Conservation (phyloP, 2,113 vertebrate genomes). For the Ophiodon elongatus region DNA sequence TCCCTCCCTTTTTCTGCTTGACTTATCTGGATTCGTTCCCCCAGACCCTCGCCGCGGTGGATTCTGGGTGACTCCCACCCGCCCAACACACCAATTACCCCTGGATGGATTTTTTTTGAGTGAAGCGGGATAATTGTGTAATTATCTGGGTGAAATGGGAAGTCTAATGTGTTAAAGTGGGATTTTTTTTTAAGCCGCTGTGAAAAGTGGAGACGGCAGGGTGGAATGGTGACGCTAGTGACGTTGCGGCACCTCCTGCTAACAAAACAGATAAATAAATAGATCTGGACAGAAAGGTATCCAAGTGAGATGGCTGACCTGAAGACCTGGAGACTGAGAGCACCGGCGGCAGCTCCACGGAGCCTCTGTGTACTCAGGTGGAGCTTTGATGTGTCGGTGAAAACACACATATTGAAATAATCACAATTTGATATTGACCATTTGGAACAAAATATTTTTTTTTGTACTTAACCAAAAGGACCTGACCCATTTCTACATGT, state of each 20-base stretch:
- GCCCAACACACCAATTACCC: slow-evolving; percentile 90
- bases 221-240: slow-evolving; percentile 71
- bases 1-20: slow-evolving; percentile 76
- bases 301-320: slow-evolving; percentile 58
- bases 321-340: not conserved
- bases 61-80: slow-evolving; percentile 89
- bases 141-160: slow-evolving; percentile 95
- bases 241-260: slow-evolving; percentile 75
- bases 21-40: slow-evolving; percentile 91
- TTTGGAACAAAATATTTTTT: not conserved
- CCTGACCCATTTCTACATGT: not conserved
- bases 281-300: slow-evolving; percentile 55
- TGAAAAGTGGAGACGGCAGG: slow-evolving; percentile 50
- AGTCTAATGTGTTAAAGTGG: slow-evolving; percentile 95
- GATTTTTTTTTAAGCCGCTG: slow-evolving; percentile 88
- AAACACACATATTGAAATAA: not conserved
- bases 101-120: slow-evolving; percentile 92
- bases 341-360: not conserved
- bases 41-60: slow-evolving; percentile 88
- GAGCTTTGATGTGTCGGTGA: not conserved
- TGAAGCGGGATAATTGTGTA: slow-evolving; percentile 96
- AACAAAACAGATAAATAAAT: slow-evolving; percentile 70
- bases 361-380: not conserved
- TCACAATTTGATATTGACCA: not conserved
- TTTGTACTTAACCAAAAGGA: not conserved